Conservation (phyloP, 2,797 vertebrate species). For the Liparis tanakae region DNA sequence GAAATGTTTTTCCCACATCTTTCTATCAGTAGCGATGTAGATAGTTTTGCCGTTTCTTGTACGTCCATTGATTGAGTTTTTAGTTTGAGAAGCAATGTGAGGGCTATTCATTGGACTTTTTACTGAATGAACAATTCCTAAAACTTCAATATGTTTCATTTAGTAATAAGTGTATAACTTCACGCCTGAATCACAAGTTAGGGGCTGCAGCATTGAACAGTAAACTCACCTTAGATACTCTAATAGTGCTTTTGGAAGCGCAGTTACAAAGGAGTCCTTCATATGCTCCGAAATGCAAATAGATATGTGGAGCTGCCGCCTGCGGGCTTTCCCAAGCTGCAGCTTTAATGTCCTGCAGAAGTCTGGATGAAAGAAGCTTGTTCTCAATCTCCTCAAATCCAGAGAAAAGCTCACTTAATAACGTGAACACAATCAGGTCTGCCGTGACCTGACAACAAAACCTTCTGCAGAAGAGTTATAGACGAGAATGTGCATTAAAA, state of each 20-base stretch:
- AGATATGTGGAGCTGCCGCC: constrained; percentile 34
- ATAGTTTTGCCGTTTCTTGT: no score
- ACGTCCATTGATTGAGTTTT: no score
- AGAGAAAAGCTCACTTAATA: constrained; percentile 3
- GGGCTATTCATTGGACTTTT: no score
- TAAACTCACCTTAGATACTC: constrained; percentile 5
- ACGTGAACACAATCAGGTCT: constrained; percentile 11
- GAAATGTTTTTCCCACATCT: no score
- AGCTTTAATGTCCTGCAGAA: constrained; percentile 38
- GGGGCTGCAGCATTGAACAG: not conserved
- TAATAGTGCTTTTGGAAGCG: not conserved
- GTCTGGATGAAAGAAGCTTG: constrained; percentile 49
- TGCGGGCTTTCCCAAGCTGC: not conserved
- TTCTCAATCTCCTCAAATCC: constrained; percentile 27
- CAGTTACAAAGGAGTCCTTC: constrained; percentile 52
- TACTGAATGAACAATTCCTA: no score
- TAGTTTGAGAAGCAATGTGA: no score
- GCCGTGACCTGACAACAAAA: not conserved
- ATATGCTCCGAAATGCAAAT: constrained; percentile 57
- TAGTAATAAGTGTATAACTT: not conserved
- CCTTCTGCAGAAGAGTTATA: not conserved
- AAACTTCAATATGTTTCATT: not conserved
- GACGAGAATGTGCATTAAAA: not conserved
- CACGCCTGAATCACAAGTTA: not conserved
- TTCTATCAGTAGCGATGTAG: no score